phyloP scores from a whole-genome alignment of 1,140 invertebrate species.

The Eumeta japonica region DNA sequence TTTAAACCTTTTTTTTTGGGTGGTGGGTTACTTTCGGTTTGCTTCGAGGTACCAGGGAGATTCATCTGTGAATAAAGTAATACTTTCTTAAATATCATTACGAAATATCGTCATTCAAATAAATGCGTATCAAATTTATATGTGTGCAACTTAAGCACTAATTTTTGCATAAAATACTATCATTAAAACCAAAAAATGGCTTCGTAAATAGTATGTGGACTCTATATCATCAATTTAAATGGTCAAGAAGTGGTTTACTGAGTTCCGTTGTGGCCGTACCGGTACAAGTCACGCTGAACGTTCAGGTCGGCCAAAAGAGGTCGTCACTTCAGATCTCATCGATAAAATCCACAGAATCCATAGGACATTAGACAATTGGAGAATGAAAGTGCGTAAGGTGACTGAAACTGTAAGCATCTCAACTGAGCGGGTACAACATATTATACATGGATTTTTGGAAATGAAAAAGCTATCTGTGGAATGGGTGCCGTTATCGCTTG shows the following conservation, averaged over 20 bases:
- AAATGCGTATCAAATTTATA: no score
- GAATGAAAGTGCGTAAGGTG: constrained; percentile 13
- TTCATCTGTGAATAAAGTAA: no score
- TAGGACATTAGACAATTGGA: constrained; percentile 21
- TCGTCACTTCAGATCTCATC: constrained; percentile 6
- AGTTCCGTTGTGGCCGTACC: constrained; percentile 3
- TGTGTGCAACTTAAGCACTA: constrained; percentile 3
- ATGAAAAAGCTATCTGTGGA: constrained; percentile 16
- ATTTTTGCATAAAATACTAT: constrained; percentile 2
- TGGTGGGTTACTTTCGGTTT: no score
- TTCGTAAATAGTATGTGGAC: constrained; percentile 3
- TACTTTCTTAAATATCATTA: no score
- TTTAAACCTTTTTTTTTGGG: no score
- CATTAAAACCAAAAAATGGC: constrained; percentile 1
- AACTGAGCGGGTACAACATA: constrained; percentile 2
- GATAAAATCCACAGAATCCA: constrained; percentile 19
- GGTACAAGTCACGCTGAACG: not conserved
- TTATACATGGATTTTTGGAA: constrained; percentile 12
- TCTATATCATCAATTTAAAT: constrained; percentile 2
- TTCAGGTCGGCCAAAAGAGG: constrained; percentile 5
- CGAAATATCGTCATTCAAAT: no score
- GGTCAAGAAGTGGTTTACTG: constrained; percentile 2
- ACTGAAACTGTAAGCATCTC: constrained; percentile 2
- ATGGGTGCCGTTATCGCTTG: constrained; percentile 23
- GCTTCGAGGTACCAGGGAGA: no score